Evolutionary conservation across 2,113 vertebrate species (phyloP), one percentile per base, ranked within the genome.

Genomic region (Muntiacus muntjak): DNA sequence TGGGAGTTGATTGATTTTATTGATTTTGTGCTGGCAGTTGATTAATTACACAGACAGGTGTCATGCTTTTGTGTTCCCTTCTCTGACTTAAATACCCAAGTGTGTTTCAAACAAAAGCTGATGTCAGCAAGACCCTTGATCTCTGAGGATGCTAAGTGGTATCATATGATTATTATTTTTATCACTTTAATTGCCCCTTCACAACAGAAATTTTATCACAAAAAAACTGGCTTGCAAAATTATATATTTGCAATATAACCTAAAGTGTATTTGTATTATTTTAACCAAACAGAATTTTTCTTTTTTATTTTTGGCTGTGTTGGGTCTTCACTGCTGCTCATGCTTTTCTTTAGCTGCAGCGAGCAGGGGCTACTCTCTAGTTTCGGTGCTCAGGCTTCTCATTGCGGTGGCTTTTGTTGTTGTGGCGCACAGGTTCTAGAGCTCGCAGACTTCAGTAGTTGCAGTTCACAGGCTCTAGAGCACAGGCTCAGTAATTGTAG

Each of bases 51-150:
- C 93, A 97, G 57, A 55, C 54, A 47, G 45, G 10, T 96, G n/a
- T 45, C 93, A 79, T 78, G 76, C 47, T 81, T 98, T 87, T 14
- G 28, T 67, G 54, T 95, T 98, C 94, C 95, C 40, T 71, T 79
- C 74, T 90, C 78, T 95, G 79, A 97, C 79, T 96, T 97, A 89
- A 98, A 88, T 85, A 62, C 43, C 23, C 83, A 33, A 8, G 71
- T 93, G 88, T 96, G 91, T 95, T 58, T 97, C 87, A 91, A 83
- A 62, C 11, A 87, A 45, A 93, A 96, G 57, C 87, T 98, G 87
- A 96, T 89, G 79, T 95, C 92, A 96, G 78, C 62, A 97, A 96
- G 74, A 97, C n/a, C 26, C 58, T 85, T 95, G 57, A 74, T 96
- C 83, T 52, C 52, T 47, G 71, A 87, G 78, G 52, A 96, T 95